Evolutionary conservation across 2,113 vertebrate genomes (phyloP).

Genomic region (Promerops cafer): DNA sequence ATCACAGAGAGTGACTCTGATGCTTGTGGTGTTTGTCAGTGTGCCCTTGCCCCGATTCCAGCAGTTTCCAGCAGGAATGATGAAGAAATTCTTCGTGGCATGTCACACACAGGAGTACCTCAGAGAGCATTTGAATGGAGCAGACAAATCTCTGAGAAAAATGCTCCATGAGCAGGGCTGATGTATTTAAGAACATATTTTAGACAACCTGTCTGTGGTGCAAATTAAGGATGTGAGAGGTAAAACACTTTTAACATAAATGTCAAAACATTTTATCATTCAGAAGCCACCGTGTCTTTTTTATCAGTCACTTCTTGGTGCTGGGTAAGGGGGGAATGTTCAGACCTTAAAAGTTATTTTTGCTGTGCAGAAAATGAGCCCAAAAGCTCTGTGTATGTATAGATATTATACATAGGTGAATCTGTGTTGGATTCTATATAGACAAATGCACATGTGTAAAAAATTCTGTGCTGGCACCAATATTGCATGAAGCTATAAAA

Average conservation of each 20-base stretch:
- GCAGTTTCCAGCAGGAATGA: not conserved
- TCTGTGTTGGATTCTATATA: rapidly evolving
- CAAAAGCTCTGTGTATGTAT: not conserved
- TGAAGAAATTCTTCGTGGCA: not conserved
- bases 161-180: not conserved
- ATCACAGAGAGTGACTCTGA: not conserved
- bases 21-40: conserved; percentile 15
- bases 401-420: not conserved
- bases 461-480: not conserved
- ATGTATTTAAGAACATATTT: not conserved
- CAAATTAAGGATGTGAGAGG: conserved; percentile 20
- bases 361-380: conserved; percentile 32
- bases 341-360: conserved; percentile 33
- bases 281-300: not conserved
- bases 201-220: not conserved
- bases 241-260: not conserved
- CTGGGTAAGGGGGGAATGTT: not conserved
- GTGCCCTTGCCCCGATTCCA: not conserved
- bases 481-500: conserved; percentile 12
- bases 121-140: not conserved
- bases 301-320: not conserved
- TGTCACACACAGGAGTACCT: not conserved
- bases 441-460: not conserved
- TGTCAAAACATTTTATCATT: not conserved
- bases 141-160: not conserved